Conservation (phyloP, 2,113 vertebrate species). For the Oncorhynchus clarkii region DNA sequence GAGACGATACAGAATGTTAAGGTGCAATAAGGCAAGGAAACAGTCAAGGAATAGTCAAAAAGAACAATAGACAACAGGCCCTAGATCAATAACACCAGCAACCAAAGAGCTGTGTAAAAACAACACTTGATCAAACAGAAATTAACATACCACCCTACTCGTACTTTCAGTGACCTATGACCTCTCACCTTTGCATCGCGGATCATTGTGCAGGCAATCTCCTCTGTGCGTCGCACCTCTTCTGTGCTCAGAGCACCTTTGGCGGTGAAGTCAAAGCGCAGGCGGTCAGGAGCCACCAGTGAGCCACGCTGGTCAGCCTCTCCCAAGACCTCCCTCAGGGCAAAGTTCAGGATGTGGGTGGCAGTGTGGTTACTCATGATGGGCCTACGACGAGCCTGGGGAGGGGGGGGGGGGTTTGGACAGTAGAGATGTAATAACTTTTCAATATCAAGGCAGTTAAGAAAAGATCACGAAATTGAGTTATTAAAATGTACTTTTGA, state of each 20-base stretch:
- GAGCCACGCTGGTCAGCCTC: conserved; percentile 96
- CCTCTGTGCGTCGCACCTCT: conserved; percentile 84
- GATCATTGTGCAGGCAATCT: conserved; percentile 83
- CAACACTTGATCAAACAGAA: too few species aligned
- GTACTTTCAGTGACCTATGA: background rate
- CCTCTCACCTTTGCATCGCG: conserved; percentile 83
- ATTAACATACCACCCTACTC: background rate
- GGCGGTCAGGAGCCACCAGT: conserved; percentile 88
- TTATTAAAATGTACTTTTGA: background rate
- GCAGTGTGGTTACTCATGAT: conserved; percentile 98
- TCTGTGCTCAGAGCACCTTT: conserved; percentile 90
- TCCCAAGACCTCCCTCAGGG: conserved; percentile 87
- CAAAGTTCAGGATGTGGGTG: conserved; percentile 96
- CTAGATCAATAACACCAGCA: too few species aligned
- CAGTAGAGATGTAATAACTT: background rate
- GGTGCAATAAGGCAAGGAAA: too few species aligned
- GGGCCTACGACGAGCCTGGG: conserved; percentile 83
- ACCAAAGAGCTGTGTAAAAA: too few species aligned
- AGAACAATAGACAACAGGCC: too few species aligned
- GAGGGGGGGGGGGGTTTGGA: background rate
- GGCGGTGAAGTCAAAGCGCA: conserved; percentile 95
- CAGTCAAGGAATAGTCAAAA: too few species aligned
- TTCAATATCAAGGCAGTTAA: background rate
- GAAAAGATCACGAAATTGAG: too few species aligned
- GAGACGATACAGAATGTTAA: too few species aligned